Base-by-base conservation (phyloP, 2,113 vertebrate genomes). In the Epinephelus fuscoguttatus region DNA sequence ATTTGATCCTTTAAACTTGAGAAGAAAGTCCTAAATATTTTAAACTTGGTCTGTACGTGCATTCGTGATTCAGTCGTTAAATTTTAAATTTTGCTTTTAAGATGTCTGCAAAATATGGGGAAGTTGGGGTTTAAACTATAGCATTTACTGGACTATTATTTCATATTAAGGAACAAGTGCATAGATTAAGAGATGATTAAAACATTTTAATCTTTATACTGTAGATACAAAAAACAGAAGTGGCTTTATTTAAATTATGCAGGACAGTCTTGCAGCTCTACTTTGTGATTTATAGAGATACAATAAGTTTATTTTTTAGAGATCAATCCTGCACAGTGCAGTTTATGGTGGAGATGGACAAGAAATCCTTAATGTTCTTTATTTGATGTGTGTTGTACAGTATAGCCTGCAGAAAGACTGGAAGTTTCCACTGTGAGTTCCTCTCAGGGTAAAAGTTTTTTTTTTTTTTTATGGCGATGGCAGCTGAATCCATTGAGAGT, bases 401-500 rank as follows among this genome's bases (percentile, higher is more conserved):
- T 66, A 4, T 11, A 45, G 75, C 85, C 85, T 60, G 52, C 21
- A 66, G 84, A 60, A 25, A 80, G n/a, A 52, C 56, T 37, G 27
- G 5, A 80, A 21, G 37, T 85, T 72, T 76, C 50, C 19, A 40
- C 75, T 52, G 52, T 45, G 25, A 50, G 66, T 68, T 71, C 27
- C 60, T 63, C 45, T 72, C 53, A 9, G 40, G 49, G 50, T 74
- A 37, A 60, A 81, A 83, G 60, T 73, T 50, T 37, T 37, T 27
- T 27, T 37, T 27, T 27, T 27, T 78, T 67, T 82, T 72, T 23
- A 52, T 56, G 27, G 52, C 21, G 47, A 45, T 66, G 62, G 59
- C 50, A 42, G 57, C 67, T 33, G 70, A 81, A 75, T 69, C 83
- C 66, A 75, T 27, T 4, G 66, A 80, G 85, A 78, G 74, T 30